These are phyloP conservation scores for Gadopsis bispinosus DNA, from an alignment of 2,797 vertebrate species.

Conservation along the genomic window DNA sequence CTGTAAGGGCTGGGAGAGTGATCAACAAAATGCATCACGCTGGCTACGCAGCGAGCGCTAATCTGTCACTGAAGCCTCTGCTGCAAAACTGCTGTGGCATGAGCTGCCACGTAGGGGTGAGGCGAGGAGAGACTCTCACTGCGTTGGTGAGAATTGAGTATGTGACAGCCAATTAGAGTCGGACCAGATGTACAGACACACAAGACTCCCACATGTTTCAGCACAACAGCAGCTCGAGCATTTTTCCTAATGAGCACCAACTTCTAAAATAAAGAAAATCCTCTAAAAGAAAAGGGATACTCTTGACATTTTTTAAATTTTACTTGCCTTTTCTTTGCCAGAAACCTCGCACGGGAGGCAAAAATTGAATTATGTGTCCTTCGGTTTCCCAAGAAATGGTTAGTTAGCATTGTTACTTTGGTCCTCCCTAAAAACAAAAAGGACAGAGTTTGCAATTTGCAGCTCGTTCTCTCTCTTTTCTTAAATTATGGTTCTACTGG, in stretches of 20 bases:
- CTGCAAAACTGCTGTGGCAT: slow-evolving; percentile 50
- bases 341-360: slow-evolving; percentile 32
- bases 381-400: slow-evolving; percentile 16
- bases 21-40: slow-evolving; percentile 51
- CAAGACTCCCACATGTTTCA: slow-evolving; percentile 20
- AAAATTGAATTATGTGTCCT: slow-evolving; percentile 28
- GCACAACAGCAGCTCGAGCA: slow-evolving; percentile 45
- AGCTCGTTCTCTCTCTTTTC: background rate
- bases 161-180: slow-evolving; percentile 75
- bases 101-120: slow-evolving; percentile 41
- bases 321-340: slow-evolving; percentile 22
- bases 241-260: slow-evolving; percentile 57
- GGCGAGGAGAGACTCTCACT: slow-evolving; percentile 34
- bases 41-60: slow-evolving; percentile 41
- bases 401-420: slow-evolving; percentile 22
- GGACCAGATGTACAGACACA: slow-evolving; percentile 42
- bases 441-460: background rate
- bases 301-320: slow-evolving; percentile 27
- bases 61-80: slow-evolving; percentile 54
- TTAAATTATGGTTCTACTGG: slow-evolving; percentile 31
- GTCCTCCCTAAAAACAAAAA: slow-evolving; percentile 30
- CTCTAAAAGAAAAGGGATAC: slow-evolving; percentile 6
- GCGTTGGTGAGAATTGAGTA: slow-evolving; percentile 50
- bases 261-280: slow-evolving; percentile 24
- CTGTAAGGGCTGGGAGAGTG: background rate